Percentiles rank a stretch among this genome's conserved stretches.
Conservation (phyloP, 37 sponge, comb jelly and placozoan genomes). For the Hexactinellida sp. region DNA sequence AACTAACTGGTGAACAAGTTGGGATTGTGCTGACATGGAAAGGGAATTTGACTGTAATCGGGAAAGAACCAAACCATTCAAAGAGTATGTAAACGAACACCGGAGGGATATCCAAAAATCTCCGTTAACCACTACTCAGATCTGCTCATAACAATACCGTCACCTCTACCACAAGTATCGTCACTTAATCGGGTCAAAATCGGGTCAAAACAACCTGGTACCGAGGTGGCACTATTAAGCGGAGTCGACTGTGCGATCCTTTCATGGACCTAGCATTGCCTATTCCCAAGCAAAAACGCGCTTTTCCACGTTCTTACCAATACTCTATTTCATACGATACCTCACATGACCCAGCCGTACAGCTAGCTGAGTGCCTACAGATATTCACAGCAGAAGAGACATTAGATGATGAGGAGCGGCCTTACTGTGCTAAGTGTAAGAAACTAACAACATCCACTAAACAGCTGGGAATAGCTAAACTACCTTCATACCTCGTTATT, state of each 20-base stretch:
- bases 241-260: background rate
- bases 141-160: no score
- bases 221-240: no score
- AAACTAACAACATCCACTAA: background rate
- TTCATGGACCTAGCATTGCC: background rate
- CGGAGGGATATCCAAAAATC: no score
- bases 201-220: no score
- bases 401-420: conserved; percentile 1
- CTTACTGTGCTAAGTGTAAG: background rate
- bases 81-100: no score
- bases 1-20: no score
- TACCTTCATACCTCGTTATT: background rate
- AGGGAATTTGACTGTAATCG: no score
- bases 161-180: no score
- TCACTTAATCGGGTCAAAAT: no score
- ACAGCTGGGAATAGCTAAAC: background rate
- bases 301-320: background rate
- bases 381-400: background rate
- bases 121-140: no score
- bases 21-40: no score
- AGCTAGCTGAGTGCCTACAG: background rate
- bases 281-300: background rate
- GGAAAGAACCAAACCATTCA: no score
- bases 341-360: background rate
- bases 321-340: background rate